These are phyloP conservation scores for Ditylenchus weischeri DNA, from an alignment of 2,888 invertebrate genomes.

Conservation along the genomic window DNA sequence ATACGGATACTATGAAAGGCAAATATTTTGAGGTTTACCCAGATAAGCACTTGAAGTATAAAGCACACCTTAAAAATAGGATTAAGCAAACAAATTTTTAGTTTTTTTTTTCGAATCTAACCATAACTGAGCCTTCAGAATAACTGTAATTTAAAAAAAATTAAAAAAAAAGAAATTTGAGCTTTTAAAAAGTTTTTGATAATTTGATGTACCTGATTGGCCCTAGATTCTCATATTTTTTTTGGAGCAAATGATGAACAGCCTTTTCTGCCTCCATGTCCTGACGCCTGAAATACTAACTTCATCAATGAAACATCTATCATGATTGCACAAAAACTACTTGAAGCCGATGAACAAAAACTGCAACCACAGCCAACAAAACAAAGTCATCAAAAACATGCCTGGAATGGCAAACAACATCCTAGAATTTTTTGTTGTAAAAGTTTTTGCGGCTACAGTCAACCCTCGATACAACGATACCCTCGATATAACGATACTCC, in stretches of 20 bases:
- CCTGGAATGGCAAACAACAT: slow-evolving; percentile 33
- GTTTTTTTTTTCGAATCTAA: neutral
- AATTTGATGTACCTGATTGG: slow-evolving; percentile 22
- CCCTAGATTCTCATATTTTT: slow-evolving; percentile 28
- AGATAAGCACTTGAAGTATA: slow-evolving; percentile 15
- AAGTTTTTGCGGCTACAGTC: too few relatives aligned
- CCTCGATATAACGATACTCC: too few relatives aligned
- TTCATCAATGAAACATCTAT: neutral
- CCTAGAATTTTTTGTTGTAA: slow-evolving; percentile 19
- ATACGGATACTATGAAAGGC: neutral
- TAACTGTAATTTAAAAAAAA: neutral
- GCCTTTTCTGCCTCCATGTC: slow-evolving; percentile 23
- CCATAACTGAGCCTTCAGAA: slow-evolving; percentile 6
- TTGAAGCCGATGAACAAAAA: slow-evolving; percentile 43
- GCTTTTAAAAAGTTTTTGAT: neutral
- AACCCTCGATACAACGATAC: too few relatives aligned
- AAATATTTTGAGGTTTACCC: neutral
- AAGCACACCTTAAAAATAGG: slow-evolving; percentile 1
- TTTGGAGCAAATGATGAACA: slow-evolving; percentile 17
- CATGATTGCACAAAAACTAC: slow-evolving; percentile 9
- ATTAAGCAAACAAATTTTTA: too few relatives aligned
- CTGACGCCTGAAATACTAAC: slow-evolving; percentile 17
- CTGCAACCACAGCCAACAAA: slow-evolving; percentile 58
- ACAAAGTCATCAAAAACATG: slow-evolving; percentile 41
- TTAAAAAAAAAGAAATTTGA: neutral